A percentile compares a stretch with the other conserved stretches of the same genome.
Evolutionary conservation across 2,113 vertebrate genomes (phyloP).

Genomic region (Atlantisia rogersi): DNA sequence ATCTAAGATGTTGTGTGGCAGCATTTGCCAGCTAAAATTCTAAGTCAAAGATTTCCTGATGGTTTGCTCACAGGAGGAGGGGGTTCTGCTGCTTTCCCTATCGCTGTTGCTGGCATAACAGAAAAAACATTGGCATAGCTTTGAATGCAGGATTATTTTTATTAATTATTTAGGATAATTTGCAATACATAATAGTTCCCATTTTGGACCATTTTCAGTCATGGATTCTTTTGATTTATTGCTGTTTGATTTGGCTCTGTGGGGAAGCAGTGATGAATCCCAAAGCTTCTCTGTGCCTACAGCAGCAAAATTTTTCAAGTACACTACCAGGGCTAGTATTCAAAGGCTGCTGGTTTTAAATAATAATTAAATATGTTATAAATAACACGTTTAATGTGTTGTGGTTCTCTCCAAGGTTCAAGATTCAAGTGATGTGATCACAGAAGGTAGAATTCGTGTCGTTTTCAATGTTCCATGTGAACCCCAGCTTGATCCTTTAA

Average conservation of each 20-base stretch:
- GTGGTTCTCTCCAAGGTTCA: conserved; percentile 81
- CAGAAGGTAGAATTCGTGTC: conserved; percentile 91
- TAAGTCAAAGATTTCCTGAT: background rate
- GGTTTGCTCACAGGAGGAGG: background rate
- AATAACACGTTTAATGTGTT: background rate
- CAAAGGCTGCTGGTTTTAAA: background rate
- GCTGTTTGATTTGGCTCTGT: background rate
- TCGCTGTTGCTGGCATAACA: background rate
- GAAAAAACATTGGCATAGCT: background rate
- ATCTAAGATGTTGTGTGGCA: background rate
- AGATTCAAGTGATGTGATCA: conserved; percentile 91
- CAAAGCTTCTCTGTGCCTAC: background rate
- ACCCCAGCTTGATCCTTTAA: conserved; percentile 90
- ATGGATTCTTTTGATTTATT: background rate
- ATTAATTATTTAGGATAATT: background rate
- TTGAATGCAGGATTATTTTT: background rate
- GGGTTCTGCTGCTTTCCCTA: background rate
- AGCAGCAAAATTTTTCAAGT: background rate
- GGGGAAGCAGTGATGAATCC: background rate
- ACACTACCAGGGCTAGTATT: background rate
- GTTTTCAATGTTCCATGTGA: conserved; percentile 93
- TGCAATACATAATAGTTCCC: background rate
- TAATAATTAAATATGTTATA: background rate
- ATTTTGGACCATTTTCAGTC: background rate
- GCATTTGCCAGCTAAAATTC: background rate